These are phyloP conservation scores for Metellina segmentata DNA, from an alignment of 2,888 invertebrate species.

Conservation along the genomic window DNA sequence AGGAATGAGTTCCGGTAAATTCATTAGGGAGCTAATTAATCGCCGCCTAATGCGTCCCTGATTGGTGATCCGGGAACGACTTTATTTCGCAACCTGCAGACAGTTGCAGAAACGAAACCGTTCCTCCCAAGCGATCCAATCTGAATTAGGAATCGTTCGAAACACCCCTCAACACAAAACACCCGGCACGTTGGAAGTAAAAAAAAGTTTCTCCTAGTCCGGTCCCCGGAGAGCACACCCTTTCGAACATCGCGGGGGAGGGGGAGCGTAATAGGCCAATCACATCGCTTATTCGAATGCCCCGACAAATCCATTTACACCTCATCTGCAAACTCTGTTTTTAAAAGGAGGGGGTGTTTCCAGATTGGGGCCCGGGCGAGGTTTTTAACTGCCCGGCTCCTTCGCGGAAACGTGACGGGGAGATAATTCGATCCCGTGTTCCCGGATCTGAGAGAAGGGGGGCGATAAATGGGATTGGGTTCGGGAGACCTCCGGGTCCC, in stretches of 20 bases:
- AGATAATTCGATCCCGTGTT: constrained; percentile 25
- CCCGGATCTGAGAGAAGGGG: neutral
- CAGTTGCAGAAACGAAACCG: too few relatives aligned
- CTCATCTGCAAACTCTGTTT: constrained; percentile 53
- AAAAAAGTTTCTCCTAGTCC: neutral
- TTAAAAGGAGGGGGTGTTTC: constrained; percentile 43
- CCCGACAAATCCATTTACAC: constrained; percentile 51
- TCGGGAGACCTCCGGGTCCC: neutral
- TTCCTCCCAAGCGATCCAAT: too few relatives aligned
- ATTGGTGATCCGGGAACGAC: too few relatives aligned
- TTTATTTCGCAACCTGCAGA: too few relatives aligned
- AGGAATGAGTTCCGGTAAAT: too few relatives aligned
- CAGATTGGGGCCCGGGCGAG: constrained; percentile 24
- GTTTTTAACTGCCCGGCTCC: constrained; percentile 51
- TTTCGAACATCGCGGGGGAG: neutral
- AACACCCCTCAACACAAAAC: neutral
- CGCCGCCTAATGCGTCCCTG: too few relatives aligned
- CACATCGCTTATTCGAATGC: constrained; percentile 5
- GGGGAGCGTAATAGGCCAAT: constrained; percentile 20
- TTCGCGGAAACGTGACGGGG: neutral
- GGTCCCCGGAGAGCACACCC: neutral
- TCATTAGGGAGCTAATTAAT: too few relatives aligned
- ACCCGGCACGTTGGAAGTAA: neutral
- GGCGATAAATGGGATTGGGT: constrained; percentile 36
- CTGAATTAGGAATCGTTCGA: neutral